Evolutionary conservation across 2,797 vertebrate species (phyloP).

Genomic region (Rhinella marina): DNA sequence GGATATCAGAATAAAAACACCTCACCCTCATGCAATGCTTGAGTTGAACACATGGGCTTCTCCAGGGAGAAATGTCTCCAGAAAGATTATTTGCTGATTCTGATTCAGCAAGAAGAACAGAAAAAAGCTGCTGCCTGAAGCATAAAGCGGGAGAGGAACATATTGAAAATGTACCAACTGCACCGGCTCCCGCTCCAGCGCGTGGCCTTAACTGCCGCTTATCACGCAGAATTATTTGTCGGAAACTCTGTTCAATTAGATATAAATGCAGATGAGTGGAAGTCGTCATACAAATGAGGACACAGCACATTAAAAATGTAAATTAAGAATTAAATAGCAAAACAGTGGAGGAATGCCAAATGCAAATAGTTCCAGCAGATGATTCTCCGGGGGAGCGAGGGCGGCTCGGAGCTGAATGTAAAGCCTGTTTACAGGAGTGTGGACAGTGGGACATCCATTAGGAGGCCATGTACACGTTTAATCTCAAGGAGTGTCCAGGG

Average conservation of each 20-base stretch:
- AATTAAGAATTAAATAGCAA: conserved; percentile 75
- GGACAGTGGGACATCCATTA: neutral
- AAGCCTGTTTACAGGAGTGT: conserved; percentile 1
- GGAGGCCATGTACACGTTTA: neutral
- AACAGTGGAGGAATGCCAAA: conserved; percentile 72
- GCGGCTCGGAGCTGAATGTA: neutral
- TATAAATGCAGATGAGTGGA: conserved; percentile 68
- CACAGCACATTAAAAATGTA: conserved; percentile 75
- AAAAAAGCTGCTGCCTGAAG: conserved; percentile 42
- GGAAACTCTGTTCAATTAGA: conserved; percentile 65
- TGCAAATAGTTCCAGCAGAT: conserved; percentile 70
- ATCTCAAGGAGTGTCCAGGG: neutral
- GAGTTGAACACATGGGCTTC: neutral
- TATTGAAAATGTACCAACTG: conserved; percentile 40
- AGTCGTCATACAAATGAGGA: conserved; percentile 69
- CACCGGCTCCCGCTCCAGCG: conserved; percentile 8
- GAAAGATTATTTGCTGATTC: neutral
- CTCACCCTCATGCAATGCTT: too few species aligned
- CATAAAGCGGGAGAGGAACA: conserved; percentile 40
- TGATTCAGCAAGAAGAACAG: neutral
- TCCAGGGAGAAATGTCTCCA: neutral
- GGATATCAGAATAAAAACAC: neutral
- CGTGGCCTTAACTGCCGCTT: conserved; percentile 55
- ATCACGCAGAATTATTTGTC: conserved; percentile 66
- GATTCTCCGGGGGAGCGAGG: conserved; percentile 58